phyloP scores from a whole-genome alignment of 2,888 invertebrate species.

The Mythimna lalbum region DNA sequence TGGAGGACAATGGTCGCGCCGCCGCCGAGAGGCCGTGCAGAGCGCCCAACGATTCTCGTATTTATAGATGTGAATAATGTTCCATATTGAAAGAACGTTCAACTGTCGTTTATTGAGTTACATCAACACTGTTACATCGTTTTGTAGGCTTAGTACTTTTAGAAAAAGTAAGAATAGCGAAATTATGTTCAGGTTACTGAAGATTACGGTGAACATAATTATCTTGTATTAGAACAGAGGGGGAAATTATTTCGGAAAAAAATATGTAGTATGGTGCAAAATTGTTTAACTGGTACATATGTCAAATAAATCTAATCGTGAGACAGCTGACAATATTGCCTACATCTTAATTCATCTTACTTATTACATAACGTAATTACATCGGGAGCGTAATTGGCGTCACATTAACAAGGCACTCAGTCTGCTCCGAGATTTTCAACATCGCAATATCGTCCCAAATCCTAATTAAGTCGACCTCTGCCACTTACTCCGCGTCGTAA shows the following conservation, averaged over 20 bases:
- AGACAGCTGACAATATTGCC: background rate
- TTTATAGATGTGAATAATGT: constrained; percentile 60
- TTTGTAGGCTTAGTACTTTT: background rate
- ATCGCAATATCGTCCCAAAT: constrained; percentile 50
- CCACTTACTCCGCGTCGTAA: constrained; percentile 50
- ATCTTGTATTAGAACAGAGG: background rate
- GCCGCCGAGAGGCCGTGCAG: constrained; percentile 56
- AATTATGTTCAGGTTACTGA: background rate
- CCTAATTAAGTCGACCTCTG: constrained; percentile 64
- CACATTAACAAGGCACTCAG: constrained; percentile 44
- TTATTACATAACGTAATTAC: constrained; percentile 28
- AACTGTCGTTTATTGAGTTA: constrained; percentile 31
- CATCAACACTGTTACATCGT: constrained; percentile 6
- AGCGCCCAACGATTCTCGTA: constrained; percentile 40
- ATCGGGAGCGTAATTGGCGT: constrained; percentile 36
- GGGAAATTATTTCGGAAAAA: background rate
- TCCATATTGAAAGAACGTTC: constrained; percentile 41
- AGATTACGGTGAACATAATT: background rate
- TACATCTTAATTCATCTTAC: background rate
- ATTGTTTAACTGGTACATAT: background rate
- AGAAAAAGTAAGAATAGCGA: background rate
- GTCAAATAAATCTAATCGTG: background rate
- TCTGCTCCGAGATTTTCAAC: constrained; percentile 38
- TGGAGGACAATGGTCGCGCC: constrained; percentile 76
- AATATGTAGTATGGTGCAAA: background rate